A percentile compares a stretch with the other conserved stretches of the same genome.
phyloP scores from a whole-genome alignment of 2,888 invertebrate species.

The Chymomyza procnemis region DNA sequence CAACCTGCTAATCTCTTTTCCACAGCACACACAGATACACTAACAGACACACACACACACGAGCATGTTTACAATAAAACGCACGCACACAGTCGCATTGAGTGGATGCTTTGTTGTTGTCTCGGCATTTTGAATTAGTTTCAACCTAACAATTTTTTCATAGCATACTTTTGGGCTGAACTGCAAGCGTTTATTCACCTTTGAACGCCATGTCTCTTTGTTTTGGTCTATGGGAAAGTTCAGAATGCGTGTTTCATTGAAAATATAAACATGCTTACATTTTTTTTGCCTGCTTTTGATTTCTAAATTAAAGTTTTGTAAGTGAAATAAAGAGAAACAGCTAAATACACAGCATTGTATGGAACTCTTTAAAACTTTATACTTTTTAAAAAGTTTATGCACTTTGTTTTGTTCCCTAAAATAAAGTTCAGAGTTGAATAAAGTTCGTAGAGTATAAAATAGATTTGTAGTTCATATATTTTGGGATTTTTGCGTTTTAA shows the following conservation, averaged over 20 bases:
- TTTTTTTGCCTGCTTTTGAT: not conserved
- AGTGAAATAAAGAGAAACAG: too few relatives aligned
- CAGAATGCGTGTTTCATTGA: not conserved
- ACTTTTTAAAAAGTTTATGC: too few relatives aligned
- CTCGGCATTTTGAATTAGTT: not conserved
- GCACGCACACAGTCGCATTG: not conserved
- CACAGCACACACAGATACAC: conserved; percentile 1
- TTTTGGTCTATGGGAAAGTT: not conserved
- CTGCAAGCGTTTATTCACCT: not conserved
- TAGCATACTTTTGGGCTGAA: conserved; percentile 30
- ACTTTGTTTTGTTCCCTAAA: too few relatives aligned
- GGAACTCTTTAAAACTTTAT: not conserved
- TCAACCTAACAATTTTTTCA: not conserved
- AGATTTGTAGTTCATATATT: too few relatives aligned
- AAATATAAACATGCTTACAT: not conserved
- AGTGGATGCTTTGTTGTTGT: not conserved
- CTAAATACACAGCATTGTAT: not conserved
- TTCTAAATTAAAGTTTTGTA: not conserved
- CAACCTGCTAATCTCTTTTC: conserved; percentile 8
- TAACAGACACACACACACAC: not conserved
- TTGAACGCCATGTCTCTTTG: not conserved
- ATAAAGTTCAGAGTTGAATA: too few relatives aligned
- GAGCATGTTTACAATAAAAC: not conserved
- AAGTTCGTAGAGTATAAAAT: too few relatives aligned
- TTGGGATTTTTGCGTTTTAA: too few relatives aligned